Evolutionary conservation across 2,888 invertebrate genomes (phyloP).

Genomic region (Parochlus steinenii): DNA sequence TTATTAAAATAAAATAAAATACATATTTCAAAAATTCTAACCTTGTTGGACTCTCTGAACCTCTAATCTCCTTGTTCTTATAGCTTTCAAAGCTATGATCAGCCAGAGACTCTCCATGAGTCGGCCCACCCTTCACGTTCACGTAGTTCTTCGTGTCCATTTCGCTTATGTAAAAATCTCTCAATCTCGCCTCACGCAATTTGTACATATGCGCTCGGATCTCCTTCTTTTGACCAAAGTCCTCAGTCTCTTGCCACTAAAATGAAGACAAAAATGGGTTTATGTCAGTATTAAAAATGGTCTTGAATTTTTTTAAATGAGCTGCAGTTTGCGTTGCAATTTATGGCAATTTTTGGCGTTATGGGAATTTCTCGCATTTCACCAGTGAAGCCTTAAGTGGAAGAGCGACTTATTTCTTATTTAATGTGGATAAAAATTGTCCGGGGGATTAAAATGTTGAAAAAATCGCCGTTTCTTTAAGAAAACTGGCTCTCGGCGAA

Average conservation of each 20-base stretch:
- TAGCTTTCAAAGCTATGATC: constrained; percentile 64
- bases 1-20: neutral
- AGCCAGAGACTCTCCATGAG: constrained; percentile 51
- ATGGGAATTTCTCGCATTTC: too few relatives aligned
- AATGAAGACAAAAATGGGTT: constrained; percentile 21
- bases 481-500: too few relatives aligned
- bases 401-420: too few relatives aligned
- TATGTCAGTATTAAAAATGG: constrained; percentile 1
- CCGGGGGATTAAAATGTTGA: too few relatives aligned
- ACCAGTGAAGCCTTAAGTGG: too few relatives aligned
- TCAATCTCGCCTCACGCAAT: constrained; percentile 61
- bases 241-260: constrained; percentile 78
- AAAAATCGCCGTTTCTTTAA: too few relatives aligned
- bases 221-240: constrained; percentile 71
- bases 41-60: constrained; percentile 57
- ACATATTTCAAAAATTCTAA: constrained; percentile 23
- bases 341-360: too few relatives aligned
- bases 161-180: constrained; percentile 48
- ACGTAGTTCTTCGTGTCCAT: constrained; percentile 25
- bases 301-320: neutral
- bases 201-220: constrained; percentile 75
- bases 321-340: too few relatives aligned
- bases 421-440: too few relatives aligned
- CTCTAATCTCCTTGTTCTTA: constrained; percentile 63
- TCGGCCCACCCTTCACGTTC: constrained; percentile 31